phyloP scores from a whole-genome alignment of 1,140 invertebrate genomes.

The Magallana gigas region DNA sequence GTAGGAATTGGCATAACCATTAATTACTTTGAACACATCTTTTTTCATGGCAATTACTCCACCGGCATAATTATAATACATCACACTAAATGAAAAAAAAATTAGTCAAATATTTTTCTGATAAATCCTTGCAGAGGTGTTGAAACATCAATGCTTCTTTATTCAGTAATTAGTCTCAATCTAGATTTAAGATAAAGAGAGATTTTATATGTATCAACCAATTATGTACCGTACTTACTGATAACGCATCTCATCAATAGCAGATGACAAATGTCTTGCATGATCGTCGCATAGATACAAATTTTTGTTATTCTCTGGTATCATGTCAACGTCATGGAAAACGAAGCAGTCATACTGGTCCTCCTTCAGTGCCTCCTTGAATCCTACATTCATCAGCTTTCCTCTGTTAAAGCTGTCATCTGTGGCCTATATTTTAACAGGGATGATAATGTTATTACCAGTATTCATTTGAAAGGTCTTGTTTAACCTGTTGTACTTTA shows the following conservation, averaged over 20 bases:
- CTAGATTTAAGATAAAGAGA: too few species aligned
- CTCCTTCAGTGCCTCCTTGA: conserved; percentile 71
- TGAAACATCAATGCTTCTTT: not conserved
- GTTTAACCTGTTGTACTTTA: too few species aligned
- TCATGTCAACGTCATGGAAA: conserved; percentile 77
- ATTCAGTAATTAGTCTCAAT: too few species aligned
- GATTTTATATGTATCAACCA: too few species aligned
- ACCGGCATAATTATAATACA: conserved; percentile 77
- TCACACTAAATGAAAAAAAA: conserved; percentile 65
- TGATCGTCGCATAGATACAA: conserved; percentile 76
- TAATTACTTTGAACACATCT: conserved; percentile 87
- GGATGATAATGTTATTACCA: not conserved
- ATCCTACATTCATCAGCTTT: conserved; percentile 77
- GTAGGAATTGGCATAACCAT: conserved; percentile 95
- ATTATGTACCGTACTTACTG: too few species aligned
- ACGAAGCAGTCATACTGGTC: conserved; percentile 76
- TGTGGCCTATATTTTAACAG: conserved; percentile 64
- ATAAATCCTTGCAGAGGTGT: too few species aligned
- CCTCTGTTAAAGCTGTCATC: conserved; percentile 75
- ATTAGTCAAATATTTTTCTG: too few species aligned
- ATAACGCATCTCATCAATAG: conserved; percentile 77
- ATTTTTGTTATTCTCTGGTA: conserved; percentile 76
- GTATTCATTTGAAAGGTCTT: too few species aligned
- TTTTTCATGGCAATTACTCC: conserved; percentile 76
- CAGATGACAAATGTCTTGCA: conserved; percentile 73